phyloP scores from a whole-genome alignment of 1,140 invertebrate genomes.

The Pomphorhynchus laevis region DNA sequence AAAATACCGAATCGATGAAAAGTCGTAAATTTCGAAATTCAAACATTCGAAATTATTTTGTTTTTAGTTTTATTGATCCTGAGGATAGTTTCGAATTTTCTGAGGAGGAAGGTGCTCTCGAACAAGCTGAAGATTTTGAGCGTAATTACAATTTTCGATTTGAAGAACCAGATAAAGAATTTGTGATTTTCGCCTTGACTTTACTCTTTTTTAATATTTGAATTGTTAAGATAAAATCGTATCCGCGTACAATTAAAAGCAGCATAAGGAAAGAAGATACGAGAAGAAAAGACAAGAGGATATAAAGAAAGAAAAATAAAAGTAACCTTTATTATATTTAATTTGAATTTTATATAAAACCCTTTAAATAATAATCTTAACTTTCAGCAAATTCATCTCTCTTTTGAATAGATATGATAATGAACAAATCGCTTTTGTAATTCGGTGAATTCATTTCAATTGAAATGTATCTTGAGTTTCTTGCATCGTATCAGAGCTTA shows the following conservation, averaged over 20 bases:
- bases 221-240: slow-evolving; percentile 35
- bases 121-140: slow-evolving; percentile 55
- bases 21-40: background rate
- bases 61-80: slow-evolving; percentile 32
- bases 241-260: slow-evolving; percentile 47
- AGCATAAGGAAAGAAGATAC: slow-evolving; percentile 42
- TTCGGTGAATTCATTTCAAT: too few relatives aligned
- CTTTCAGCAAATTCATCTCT: too few relatives aligned
- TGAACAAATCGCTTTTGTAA: too few relatives aligned
- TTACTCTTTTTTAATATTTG: slow-evolving; percentile 4
- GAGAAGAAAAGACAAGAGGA: slow-evolving; percentile 34
- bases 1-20: slow-evolving; percentile 22
- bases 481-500: too few relatives aligned
- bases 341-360: too few relatives aligned
- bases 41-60: slow-evolving; percentile 13
- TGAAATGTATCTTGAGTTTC: too few relatives aligned
- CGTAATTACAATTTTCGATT: slow-evolving; percentile 74
- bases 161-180: slow-evolving; percentile 70
- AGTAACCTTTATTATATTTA: slow-evolving; percentile 11
- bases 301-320: slow-evolving; percentile 32
- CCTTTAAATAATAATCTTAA: too few relatives aligned
- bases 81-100: slow-evolving; percentile 33
- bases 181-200: slow-evolving; percentile 26
- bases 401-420: too few relatives aligned
- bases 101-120: slow-evolving; percentile 37